Conservation (phyloP, 2,888 invertebrate species). For the Calephelis perditalis region DNA sequence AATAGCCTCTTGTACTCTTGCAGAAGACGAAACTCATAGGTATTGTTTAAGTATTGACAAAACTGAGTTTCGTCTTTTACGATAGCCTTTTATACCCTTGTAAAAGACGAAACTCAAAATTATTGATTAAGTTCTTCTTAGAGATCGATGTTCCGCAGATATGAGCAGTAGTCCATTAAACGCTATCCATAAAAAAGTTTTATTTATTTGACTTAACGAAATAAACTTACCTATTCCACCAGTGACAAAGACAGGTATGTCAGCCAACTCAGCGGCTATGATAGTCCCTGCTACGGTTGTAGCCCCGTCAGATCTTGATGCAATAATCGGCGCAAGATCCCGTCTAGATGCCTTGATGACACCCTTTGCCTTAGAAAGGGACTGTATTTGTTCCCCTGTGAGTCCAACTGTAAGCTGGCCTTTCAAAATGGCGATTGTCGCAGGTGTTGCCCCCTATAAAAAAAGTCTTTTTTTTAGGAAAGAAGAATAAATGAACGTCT, state of each 20-base stretch:
- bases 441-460: conserved; percentile 88
- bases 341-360: conserved; percentile 91
- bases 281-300: conserved; percentile 98
- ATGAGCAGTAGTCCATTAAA: no score
- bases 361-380: conserved; percentile 77
- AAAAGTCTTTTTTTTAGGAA: not conserved
- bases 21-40: no score
- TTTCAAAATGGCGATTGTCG: conserved; percentile 92
- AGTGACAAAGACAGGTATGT: conserved; percentile 95
- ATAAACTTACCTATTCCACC: conserved; percentile 82
- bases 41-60: no score
- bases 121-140: no score
- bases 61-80: no score
- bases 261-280: conserved; percentile 87
- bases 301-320: conserved; percentile 87
- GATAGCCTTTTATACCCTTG: no score
- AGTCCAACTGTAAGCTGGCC: conserved; percentile 92
- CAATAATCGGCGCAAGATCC: conserved; percentile 87
- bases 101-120: no score
- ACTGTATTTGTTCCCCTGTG: conserved; percentile 78
- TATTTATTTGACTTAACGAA: not conserved
- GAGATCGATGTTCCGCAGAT: no score
- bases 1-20: no score
- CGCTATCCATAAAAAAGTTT: no score
- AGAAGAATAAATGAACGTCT: not conserved